Evolutionary conservation across 2,888 invertebrate species (phyloP), one percentile per base, ranked within the genome.

Genomic region (Xestia sexstrigata): DNA sequence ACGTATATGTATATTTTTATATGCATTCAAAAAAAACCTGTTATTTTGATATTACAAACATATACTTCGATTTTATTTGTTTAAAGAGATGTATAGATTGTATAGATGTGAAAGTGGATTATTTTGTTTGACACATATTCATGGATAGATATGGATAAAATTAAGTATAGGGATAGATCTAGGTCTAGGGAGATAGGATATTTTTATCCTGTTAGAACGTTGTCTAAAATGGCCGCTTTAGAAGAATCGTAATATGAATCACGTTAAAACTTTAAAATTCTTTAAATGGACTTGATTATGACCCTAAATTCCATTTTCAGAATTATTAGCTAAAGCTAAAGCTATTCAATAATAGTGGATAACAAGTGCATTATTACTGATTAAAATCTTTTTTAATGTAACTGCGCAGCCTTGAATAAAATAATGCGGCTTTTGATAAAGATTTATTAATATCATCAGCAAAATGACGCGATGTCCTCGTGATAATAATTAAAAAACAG

Each of bases 391-490:
- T 55, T 23, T 45, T 23, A 23, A 26, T 65, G 23, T 52, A 1
- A 76, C 26, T 65, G 39, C 47, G 11, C 20, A 66, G 13, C 39
- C 55, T 76, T 39, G 55, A 47, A 26, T 17, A 1, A n/a, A n/a
- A 47, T 66, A 78, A 47, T n/a, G n/a, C n/a, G 8, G 26, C 11
- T 13, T 39, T 66, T 42, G 42, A 78, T 66, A 77, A 66, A 39
- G 8, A 35, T 4, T 65, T 66, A 45, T 17, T 45, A 35, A 26
- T 35, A 49, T 7, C n/a, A 47, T 30, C 13, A 17, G 0, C 23
- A 71, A 45, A 17, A 23, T 15, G n/a, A 35, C n/a, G 23, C 20
- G 9, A 13, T 42, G 26, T 30, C 45, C 13, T 39, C 17, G 6
- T 45, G 55, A 69, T 42, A 70, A 26, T 20, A 15, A 49, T 30